A percentile compares a stretch with the other conserved stretches of the same genome.
Conservation (phyloP, 2,113 vertebrate species). For the Apteryx owenii region DNA sequence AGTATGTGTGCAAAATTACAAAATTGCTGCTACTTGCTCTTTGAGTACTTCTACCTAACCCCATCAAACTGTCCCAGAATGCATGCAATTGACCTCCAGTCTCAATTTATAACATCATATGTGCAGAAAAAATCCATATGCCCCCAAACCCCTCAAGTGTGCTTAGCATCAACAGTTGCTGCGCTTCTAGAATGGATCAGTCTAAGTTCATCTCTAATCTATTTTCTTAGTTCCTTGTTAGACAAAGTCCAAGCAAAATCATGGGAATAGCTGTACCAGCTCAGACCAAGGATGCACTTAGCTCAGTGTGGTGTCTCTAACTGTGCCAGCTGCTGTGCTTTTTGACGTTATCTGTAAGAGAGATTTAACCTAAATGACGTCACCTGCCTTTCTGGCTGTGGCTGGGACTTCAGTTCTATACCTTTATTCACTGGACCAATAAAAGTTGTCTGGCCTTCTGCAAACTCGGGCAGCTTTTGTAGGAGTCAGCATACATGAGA, state of each 20-base stretch:
- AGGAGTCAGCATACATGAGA: fast-evolving
- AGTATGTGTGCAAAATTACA: fast-evolving
- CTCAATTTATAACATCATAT: fast-evolving
- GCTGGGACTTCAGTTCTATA: background rate
- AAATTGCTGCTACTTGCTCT: background rate
- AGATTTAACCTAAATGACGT: fast-evolving
- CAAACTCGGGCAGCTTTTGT: background rate
- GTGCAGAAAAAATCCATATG: fast-evolving
- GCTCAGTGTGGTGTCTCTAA: background rate
- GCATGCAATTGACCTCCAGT: fast-evolving
- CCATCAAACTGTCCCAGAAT: background rate
- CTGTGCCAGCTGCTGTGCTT: background rate
- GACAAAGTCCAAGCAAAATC: background rate
- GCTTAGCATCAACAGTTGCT: background rate
- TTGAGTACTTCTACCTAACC: fast-evolving
- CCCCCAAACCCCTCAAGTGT: background rate
- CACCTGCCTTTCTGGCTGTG: background rate
- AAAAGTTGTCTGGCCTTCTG: background rate
- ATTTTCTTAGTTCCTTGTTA: background rate
- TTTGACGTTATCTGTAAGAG: background rate
- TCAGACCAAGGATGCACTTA: background rate
- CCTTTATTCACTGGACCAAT: background rate
- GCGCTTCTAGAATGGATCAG: background rate
- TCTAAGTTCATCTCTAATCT: background rate
- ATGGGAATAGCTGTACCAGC: background rate